These are phyloP conservation scores for Stegophylla sp. DNA, from an alignment of 2,888 invertebrate species.

Conservation along the genomic window DNA sequence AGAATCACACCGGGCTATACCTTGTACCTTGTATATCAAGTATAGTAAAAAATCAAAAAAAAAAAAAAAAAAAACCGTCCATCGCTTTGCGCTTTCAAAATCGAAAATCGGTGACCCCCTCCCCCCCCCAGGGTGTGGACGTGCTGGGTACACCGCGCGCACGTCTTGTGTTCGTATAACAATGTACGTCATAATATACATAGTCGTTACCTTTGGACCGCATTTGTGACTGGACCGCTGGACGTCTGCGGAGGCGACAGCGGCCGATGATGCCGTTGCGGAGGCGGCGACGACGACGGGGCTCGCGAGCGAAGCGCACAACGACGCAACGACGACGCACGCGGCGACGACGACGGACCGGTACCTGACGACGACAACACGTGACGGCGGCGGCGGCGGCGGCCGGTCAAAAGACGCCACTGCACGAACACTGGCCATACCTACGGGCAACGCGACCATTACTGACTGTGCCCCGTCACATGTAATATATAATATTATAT, in stretches of 20 bases:
- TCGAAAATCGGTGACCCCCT: too few species aligned
- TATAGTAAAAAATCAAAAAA: too few species aligned
- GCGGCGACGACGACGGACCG: conserved; percentile 26
- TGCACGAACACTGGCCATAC: conserved; percentile 51
- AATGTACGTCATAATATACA: too few species aligned
- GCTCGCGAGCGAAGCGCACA: conserved; percentile 2
- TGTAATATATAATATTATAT: too few species aligned
- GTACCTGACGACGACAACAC: conserved; percentile 24
- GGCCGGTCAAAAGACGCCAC: conserved; percentile 20
- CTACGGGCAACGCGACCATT: conserved; percentile 44
- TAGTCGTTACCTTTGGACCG: conserved; percentile 30
- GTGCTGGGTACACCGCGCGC: too few species aligned
- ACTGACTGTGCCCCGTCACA: neutral
- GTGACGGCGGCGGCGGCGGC: conserved; percentile 33
- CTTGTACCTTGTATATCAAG: too few species aligned
- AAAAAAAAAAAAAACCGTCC: too few species aligned
- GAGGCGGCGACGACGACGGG: neutral
- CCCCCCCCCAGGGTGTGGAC: too few species aligned
- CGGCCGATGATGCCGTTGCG: neutral
- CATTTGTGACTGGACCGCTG: conserved; percentile 6
- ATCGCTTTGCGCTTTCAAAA: too few species aligned
- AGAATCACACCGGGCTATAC: too few species aligned
- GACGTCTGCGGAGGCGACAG: neutral
- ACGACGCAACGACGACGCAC: neutral
- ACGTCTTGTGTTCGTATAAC: too few species aligned